Base-by-base conservation (phyloP, 2,113 vertebrate species). In the Symphodus melops region DNA sequence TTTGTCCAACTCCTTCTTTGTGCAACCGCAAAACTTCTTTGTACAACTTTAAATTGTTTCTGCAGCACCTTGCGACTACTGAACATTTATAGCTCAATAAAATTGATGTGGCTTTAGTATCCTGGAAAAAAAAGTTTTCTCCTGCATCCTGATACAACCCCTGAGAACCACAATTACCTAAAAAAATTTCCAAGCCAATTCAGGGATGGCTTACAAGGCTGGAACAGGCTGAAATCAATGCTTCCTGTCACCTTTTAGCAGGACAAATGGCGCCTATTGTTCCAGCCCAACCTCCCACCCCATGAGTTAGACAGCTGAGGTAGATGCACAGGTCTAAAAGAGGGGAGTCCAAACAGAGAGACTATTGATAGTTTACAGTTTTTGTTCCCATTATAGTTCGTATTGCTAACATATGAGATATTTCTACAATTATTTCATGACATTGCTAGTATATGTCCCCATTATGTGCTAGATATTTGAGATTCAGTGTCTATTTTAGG, bases 231-330 rank as follows among this genome's bases (percentile, higher is more conserved):
- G 82, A 87, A 92, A 92, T 93, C 87, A 88, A 92, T 92, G 87
- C 89, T 90, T 89, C 86, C 89, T 89, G 90, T 92, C 91, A 94
- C 92, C 86, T 94, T 90, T 94, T 81, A 91, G 84, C 92, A 89
- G 91, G 88, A 94, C 91, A 92, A 88, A 92, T 93, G 90, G 82
- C 20, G 64, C 82, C 86, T 85, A 92, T 93, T 93, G 92, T 93
- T 88, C 82, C 72, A 51, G 67, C 36, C 23, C 57, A 71, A 73
- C 72, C 86, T 82, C 68, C 72, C 86, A 16, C 19, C 48, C 85
- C 86, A 78, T 63, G 75, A 89, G 61, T 84, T 85, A 79, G 86
- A 89, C 90, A 91, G 90, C 82, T 89, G 88, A 85, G 63, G 55
- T 70, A 60, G 76, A 86, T 54, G 64, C 81, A 73, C 83, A 71